A percentile compares a stretch with the other conserved stretches of the same genome.
Evolutionary conservation across 2,113 vertebrate genomes (phyloP).

Genomic region (Callipepla californica): DNA sequence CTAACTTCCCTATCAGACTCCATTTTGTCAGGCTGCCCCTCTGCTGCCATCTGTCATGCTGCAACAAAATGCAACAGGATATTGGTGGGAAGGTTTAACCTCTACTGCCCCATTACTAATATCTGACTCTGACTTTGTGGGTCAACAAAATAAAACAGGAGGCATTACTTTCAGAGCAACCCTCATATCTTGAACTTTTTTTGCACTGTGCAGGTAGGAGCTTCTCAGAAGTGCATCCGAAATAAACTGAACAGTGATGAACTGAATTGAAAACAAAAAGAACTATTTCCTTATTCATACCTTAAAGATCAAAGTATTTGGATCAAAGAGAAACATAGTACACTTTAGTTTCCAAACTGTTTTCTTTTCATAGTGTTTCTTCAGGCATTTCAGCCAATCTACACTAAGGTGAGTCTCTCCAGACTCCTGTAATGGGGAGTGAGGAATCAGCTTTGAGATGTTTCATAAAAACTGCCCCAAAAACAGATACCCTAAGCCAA

Average conservation of each 20-base stretch:
- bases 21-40: neutral
- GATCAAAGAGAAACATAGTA: neutral
- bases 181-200: neutral
- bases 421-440: neutral
- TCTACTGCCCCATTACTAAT: neutral
- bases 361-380: neutral
- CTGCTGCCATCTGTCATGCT: neutral
- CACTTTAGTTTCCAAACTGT: neutral
- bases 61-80: neutral
- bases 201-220: neutral
- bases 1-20: neutral
- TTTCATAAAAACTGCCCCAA: neutral
- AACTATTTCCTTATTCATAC: neutral
- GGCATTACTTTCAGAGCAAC: neutral
- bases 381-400: neutral
- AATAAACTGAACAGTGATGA: neutral
- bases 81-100: neutral
- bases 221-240: slow-evolving; percentile 50
- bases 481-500: neutral
- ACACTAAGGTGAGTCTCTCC: neutral
- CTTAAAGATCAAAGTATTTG: slow-evolving; percentile 39
- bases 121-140: neutral
- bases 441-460: neutral
- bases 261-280: neutral
- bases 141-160: neutral